Conservation (phyloP, 2,797 vertebrate species). For the Erpetoichthys calabaricus region DNA sequence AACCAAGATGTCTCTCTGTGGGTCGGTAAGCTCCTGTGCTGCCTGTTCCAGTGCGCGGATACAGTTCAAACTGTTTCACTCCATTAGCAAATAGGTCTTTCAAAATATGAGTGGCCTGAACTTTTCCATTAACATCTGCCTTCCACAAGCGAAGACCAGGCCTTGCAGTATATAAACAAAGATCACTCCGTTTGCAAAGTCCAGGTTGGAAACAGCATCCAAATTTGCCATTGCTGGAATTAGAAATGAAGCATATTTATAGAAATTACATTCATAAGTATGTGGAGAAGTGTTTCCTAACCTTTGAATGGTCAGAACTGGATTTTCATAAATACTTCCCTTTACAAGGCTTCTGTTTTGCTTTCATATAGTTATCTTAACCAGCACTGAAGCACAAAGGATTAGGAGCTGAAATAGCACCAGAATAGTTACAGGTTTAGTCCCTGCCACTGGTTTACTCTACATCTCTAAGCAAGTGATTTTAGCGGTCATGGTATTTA, state of each 20-base stretch:
- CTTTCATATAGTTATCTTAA: too few relatives aligned
- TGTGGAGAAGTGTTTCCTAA: too few relatives aligned
- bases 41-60: slow-evolving; percentile 55
- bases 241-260: slow-evolving; percentile 1
- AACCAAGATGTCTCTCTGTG: slow-evolving; percentile 70
- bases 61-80: slow-evolving; percentile 69
- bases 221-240: slow-evolving; percentile 65
- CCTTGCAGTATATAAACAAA: slow-evolving; percentile 72
- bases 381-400: too few relatives aligned
- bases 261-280: neutral
- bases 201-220: slow-evolving; percentile 89
- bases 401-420: too few relatives aligned
- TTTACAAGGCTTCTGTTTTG: too few relatives aligned
- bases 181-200: slow-evolving; percentile 86
- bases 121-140: slow-evolving; percentile 65
- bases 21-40: slow-evolving; percentile 43
- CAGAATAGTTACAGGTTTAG: too few relatives aligned
- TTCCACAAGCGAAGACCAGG: slow-evolving; percentile 87
- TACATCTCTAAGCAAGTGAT: too few relatives aligned
- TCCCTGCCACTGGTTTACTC: too few relatives aligned
- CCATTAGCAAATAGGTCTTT: slow-evolving; percentile 65
- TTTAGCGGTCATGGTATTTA: too few relatives aligned
- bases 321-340: too few relatives aligned
- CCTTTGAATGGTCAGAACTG: too few relatives aligned
- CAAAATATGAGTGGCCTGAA: slow-evolving; percentile 76